Evolutionary conservation across 2,113 vertebrate species (phyloP).

Genomic region (Halcyon senegalensis): DNA sequence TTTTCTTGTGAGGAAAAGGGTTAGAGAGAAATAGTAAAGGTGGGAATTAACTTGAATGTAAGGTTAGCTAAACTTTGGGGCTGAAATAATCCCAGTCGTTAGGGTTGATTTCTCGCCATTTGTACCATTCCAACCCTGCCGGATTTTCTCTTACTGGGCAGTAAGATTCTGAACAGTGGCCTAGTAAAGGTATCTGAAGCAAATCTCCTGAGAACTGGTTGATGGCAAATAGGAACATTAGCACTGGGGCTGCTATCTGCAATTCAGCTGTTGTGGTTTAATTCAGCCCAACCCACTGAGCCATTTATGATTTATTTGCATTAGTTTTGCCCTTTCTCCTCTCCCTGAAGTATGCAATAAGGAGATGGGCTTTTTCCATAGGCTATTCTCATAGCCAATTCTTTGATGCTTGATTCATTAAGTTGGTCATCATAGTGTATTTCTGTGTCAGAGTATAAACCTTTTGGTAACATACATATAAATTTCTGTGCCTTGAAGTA

Average conservation of each 20-base stretch:
- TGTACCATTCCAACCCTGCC: not conserved
- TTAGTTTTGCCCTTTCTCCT: not conserved
- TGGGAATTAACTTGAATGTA: constrained; percentile 19
- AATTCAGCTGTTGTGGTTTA: not conserved
- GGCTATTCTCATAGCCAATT: not conserved
- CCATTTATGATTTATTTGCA: not conserved
- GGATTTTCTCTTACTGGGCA: not conserved
- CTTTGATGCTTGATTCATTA: not conserved
- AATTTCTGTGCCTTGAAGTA: not conserved
- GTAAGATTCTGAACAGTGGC: not conserved
- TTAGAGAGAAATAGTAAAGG: not conserved
- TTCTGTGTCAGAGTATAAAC: not conserved
- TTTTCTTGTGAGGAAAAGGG: not conserved
- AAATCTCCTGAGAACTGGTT: not conserved
- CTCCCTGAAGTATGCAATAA: not conserved
- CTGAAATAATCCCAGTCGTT: not conserved
- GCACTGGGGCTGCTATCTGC: not conserved
- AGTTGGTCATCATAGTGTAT: not conserved
- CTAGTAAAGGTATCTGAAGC: not conserved
- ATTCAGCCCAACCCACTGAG: not conserved
- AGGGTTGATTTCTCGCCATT: not conserved
- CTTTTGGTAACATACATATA: not conserved
- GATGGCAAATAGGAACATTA: not conserved
- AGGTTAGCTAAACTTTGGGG: not conserved
- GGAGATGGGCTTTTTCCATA: not conserved